Conservation (phyloP, 2,888 invertebrate species). For the Thera britannica region DNA sequence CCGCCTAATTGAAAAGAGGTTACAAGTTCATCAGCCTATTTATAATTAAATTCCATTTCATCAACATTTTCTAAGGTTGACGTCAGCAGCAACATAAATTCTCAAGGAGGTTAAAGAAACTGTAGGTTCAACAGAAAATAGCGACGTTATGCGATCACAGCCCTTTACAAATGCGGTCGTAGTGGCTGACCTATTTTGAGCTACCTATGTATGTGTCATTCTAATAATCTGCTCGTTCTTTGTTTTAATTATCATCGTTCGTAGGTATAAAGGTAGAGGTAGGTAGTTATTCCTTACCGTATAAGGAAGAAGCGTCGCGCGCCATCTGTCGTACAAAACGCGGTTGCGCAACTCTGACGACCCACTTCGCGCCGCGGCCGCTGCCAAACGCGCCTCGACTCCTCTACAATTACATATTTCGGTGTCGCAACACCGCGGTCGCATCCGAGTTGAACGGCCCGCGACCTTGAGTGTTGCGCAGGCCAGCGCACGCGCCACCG, state of each 20-base stretch:
- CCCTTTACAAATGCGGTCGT: conserved; percentile 45
- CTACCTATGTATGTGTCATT: conserved; percentile 39
- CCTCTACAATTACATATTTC: conserved; percentile 83
- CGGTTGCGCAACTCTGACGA: conserved; percentile 77
- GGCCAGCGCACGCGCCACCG: conserved; percentile 66
- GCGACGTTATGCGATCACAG: conserved; percentile 49
- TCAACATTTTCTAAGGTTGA: conserved; percentile 42
- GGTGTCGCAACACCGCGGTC: conserved; percentile 81
- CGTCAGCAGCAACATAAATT: conserved; percentile 42
- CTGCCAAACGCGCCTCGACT: conserved; percentile 81
- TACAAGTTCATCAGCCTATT: conserved; percentile 41
- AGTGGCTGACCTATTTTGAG: conserved; percentile 42
- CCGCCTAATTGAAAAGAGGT: conserved; percentile 23
- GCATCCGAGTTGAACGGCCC: conserved; percentile 85
- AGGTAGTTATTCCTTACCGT: conserved; percentile 49
- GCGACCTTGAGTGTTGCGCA: conserved; percentile 81
- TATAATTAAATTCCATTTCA: conserved; percentile 47
- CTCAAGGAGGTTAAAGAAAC: conserved; percentile 30
- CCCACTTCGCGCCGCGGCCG: conserved; percentile 78
- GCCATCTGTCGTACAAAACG: conserved; percentile 78
- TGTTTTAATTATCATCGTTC: conserved; percentile 45
- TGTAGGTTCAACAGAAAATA: conserved; percentile 37
- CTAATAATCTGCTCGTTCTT: conserved; percentile 47
- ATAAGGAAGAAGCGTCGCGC: conserved; percentile 75
- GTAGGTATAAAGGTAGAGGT: background rate